These are phyloP conservation scores for Acrobasis repandana DNA, from an alignment of 2,888 invertebrate species.

Conservation along the genomic window DNA sequence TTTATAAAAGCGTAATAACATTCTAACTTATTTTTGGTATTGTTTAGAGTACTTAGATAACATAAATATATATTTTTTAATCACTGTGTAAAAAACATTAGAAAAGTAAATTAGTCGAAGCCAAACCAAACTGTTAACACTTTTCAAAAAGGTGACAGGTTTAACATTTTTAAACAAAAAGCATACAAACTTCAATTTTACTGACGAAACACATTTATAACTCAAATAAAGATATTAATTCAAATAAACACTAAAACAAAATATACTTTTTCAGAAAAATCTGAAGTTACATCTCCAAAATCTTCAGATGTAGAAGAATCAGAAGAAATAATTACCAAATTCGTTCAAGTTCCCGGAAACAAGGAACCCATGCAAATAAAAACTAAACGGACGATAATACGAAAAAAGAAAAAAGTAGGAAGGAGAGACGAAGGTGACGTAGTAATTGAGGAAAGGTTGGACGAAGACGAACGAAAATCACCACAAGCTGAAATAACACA, in stretches of 20 bases:
- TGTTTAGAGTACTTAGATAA: no score
- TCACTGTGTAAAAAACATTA: no score
- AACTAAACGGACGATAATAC: conserved; percentile 81
- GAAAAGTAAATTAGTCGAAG: no score
- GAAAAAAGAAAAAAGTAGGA: conserved; percentile 61
- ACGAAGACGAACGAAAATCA: conserved; percentile 56
- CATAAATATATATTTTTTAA: no score
- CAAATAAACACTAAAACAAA: conserved; percentile 8
- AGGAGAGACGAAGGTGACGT: conserved; percentile 52
- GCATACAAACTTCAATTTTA: background rate
- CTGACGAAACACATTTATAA: no score
- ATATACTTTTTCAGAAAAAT: conserved; percentile 54
- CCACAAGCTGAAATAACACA: conserved; percentile 39
- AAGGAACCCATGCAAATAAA: conserved; percentile 80
- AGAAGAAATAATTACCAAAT: conserved; percentile 84
- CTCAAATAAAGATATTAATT: no score
- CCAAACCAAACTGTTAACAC: no score
- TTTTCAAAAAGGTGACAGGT: no score
- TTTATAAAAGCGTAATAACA: no score
- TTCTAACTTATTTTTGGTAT: no score
- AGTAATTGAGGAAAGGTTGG: conserved; percentile 78
- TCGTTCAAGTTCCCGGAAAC: conserved; percentile 74
- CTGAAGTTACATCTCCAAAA: conserved; percentile 50
- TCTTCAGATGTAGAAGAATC: conserved; percentile 79
- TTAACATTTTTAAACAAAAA: no score